Evolutionary conservation across 53 echinoderm and acorn worm species (phyloP), one percentile per base, ranked within the genome.

Genomic region (Patiria pectinifera): DNA sequence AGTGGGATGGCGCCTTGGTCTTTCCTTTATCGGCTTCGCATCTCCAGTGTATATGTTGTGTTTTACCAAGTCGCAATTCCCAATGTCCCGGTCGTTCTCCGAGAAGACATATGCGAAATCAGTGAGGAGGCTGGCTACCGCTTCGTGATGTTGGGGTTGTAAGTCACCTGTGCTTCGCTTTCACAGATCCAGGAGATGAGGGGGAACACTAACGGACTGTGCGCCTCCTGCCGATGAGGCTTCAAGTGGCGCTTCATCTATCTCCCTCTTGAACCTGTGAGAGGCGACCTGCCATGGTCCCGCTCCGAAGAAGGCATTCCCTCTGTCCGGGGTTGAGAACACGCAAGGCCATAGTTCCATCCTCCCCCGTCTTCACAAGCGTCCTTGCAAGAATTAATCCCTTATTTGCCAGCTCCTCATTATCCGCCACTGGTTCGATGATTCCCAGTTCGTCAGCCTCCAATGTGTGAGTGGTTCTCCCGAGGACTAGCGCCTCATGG

Each of bases 41-140:
- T n/a, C n/a, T n/a, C n/a, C n/a, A n/a, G n/a, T n/a, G n/a, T n/a
- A n/a, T n/a, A n/a, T n/a, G n/a, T n/a, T n/a, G n/a, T n/a, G n/a
- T n/a, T n/a, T n/a, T n/a, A n/a, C n/a, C n/a, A n/a, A n/a, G n/a
- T n/a, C n/a, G n/a, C n/a, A n/a, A n/a, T n/a, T n/a, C n/a, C n/a
- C n/a, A n/a, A n/a, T n/a, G n/a, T n/a, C n/a, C n/a, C n/a, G n/a
- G n/a, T n/a, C n/a, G n/a, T n/a, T n/a, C n/a, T n/a, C n/a, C n/a
- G n/a, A n/a, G n/a, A n/a, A n/a, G 3, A 89, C 49, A 19, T 89
- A 80, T 11, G 23, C 43, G n/a, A 79, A 80, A 14, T 89, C 74
- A 4, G 45, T 21, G 21, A 89, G 45, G 4, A 89, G 45, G 12
- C 22, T 60, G 1, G 22, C 62, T 13, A 80, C n/a, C 5, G 59